phyloP scores from a whole-genome alignment of 2,888 invertebrate genomes.

The Apamea crenata region DNA sequence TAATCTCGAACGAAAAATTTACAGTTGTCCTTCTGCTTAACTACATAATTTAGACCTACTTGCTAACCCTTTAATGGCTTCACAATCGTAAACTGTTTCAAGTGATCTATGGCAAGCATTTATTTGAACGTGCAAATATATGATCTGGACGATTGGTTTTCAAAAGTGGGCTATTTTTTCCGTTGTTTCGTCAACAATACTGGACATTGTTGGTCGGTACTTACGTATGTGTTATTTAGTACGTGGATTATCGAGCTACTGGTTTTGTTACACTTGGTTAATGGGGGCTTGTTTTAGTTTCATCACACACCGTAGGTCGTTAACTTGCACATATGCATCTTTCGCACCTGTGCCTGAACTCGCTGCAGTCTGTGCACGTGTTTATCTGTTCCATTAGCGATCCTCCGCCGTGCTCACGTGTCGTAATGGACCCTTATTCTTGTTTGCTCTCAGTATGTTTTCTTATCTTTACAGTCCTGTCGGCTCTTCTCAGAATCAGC shows the following conservation, averaged over 20 bases:
- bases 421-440: conserved; percentile 59
- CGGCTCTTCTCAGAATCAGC: conserved; percentile 41
- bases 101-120: conserved; percentile 45
- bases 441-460: conserved; percentile 57
- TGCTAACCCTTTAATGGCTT: conserved; percentile 30
- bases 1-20: conserved; percentile 33
- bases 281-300: conserved; percentile 56
- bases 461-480: conserved; percentile 48
- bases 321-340: conserved; percentile 51
- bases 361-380: conserved; percentile 53
- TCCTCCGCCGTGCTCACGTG: conserved; percentile 49
- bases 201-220: conserved; percentile 25
- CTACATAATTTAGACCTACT: conserved; percentile 21
- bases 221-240: conserved; percentile 44
- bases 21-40: conserved; percentile 33
- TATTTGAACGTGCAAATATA: conserved; percentile 43
- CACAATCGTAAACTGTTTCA: conserved; percentile 35
- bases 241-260: conserved; percentile 52
- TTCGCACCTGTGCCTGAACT: conserved; percentile 61
- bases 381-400: conserved; percentile 68
- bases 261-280: conserved; percentile 62
- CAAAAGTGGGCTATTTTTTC: conserved; percentile 56
- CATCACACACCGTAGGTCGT: conserved; percentile 55
- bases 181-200: conserved; percentile 43
- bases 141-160: conserved; percentile 48